Conservation (phyloP, 2,888 invertebrate species). For the Shargacucullia verbasci region DNA sequence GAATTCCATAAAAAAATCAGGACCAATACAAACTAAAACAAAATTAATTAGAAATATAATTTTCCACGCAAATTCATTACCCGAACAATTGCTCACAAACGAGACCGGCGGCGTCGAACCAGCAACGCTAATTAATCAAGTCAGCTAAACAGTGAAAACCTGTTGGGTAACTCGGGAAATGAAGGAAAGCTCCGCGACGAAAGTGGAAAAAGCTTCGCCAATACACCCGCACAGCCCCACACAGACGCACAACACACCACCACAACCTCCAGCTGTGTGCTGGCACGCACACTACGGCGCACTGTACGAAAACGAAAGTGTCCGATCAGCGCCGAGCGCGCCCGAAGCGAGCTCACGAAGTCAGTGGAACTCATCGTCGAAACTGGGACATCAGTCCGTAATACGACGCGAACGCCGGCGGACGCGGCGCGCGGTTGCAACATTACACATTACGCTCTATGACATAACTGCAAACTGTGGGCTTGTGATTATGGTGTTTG, state of each 20-base stretch:
- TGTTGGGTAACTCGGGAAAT: slow-evolving; percentile 84
- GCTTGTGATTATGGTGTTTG: slow-evolving; percentile 83
- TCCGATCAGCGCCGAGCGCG: slow-evolving; percentile 83
- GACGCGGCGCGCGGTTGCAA: slow-evolving; percentile 77
- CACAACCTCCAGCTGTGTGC: slow-evolving; percentile 43
- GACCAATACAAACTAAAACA: slow-evolving; percentile 26
- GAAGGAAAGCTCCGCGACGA: slow-evolving; percentile 84
- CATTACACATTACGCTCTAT: slow-evolving; percentile 79
- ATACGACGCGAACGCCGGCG: slow-evolving; percentile 85
- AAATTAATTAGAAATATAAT: slow-evolving; percentile 48
- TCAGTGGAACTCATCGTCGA: slow-evolving; percentile 88
- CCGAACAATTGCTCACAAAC: slow-evolving; percentile 53
- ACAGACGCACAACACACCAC: slow-evolving; percentile 43
- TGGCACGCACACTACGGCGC: slow-evolving; percentile 59
- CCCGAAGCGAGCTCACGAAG: slow-evolving; percentile 88
- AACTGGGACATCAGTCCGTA: slow-evolving; percentile 91
- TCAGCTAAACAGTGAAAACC: slow-evolving; percentile 72
- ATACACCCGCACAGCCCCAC: slow-evolving; percentile 61
- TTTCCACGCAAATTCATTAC: slow-evolving; percentile 58
- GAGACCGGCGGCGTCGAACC: slow-evolving; percentile 51
- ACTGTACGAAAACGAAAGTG: slow-evolving; percentile 89
- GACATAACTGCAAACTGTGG: slow-evolving; percentile 84
- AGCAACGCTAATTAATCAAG: slow-evolving; percentile 63
- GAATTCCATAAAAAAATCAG: slow-evolving; percentile 14
- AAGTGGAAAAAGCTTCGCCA: slow-evolving; percentile 84